Percentiles rank a stretch among this genome's conserved stretches.
These are phyloP conservation scores for Leucoraja erinaceus DNA, from an alignment of 2,113 vertebrate species.

Conservation along the genomic window DNA sequence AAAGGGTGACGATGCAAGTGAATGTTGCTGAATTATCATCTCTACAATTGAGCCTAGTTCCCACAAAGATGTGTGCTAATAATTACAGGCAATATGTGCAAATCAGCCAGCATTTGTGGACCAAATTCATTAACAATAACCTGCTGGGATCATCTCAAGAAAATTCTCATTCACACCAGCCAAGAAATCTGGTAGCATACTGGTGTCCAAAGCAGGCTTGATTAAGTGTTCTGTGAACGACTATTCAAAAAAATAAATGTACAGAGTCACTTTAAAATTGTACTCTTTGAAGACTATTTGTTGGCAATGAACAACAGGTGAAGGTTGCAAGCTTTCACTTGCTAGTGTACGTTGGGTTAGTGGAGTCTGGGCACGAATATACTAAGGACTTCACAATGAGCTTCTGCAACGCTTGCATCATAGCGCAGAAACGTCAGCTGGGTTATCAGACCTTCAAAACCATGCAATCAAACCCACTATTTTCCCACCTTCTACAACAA, in stretches of 20 bases:
- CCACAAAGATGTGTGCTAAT: slow-evolving; percentile 8
- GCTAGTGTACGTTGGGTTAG: not conserved
- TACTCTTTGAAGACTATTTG: not conserved
- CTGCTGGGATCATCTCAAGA: not conserved
- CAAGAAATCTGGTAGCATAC: not conserved
- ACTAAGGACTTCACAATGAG: not conserved
- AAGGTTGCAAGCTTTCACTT: not conserved
- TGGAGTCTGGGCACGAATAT: not conserved
- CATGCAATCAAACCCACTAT: not conserved
- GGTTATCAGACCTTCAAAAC: not conserved
- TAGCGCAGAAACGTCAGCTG: not conserved
- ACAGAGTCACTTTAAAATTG: not conserved
- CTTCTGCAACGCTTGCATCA: not conserved
- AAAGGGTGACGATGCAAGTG: not conserved
- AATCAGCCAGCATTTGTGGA: not conserved
- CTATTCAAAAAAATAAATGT: not conserved
- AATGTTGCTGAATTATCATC: not conserved
- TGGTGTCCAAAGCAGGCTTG: not conserved
- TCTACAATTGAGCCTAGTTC: not conserved
- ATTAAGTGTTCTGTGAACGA: not conserved
- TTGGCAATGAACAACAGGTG: not conserved
- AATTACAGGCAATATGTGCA: not conserved
- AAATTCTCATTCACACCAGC: not conserved
- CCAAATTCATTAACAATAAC: not conserved
- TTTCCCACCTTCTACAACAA: no score